These are phyloP conservation scores for Pteromalus puparum DNA, from an alignment of 1,140 invertebrate genomes.

Conservation along the genomic window DNA sequence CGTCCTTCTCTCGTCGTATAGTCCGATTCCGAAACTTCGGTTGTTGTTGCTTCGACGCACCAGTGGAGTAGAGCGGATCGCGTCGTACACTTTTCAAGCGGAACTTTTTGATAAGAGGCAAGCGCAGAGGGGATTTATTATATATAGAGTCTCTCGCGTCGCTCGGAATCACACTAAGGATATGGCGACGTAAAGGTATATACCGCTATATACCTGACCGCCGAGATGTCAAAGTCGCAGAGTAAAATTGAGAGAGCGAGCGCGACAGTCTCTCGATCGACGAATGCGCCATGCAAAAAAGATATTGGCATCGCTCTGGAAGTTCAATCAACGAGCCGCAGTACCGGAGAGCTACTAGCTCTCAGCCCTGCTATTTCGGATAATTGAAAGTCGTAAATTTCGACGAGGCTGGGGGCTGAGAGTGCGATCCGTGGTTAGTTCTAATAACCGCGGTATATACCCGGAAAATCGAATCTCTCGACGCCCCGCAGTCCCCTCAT, in stretches of 20 bases:
- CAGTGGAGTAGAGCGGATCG: neutral
- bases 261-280: neutral
- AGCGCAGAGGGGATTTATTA: neutral
- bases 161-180: neutral
- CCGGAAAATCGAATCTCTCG: conserved; percentile 32
- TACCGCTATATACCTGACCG: neutral
- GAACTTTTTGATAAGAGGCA: neutral
- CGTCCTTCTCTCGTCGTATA: too few relatives aligned
- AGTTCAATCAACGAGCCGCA: conserved; percentile 32
- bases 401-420: neutral
- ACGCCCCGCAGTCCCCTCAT: neutral
- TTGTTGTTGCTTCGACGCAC: neutral
- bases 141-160: neutral
- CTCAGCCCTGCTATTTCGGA: conserved; percentile 28
- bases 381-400: conserved; percentile 50
- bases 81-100: neutral
- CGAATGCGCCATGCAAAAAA: conserved; percentile 11
- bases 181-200: too few relatives aligned
- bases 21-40: neutral
- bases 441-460: conserved; percentile 26
- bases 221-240: neutral
- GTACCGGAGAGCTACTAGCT: neutral
- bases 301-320: conserved; percentile 12
- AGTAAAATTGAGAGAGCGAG: neutral
- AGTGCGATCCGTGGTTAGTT: conserved; percentile 25